A percentile compares a stretch with the other conserved stretches of the same genome.
phyloP scores from a whole-genome alignment of 2,888 invertebrate species.

The Strigamia transsilvanica region DNA sequence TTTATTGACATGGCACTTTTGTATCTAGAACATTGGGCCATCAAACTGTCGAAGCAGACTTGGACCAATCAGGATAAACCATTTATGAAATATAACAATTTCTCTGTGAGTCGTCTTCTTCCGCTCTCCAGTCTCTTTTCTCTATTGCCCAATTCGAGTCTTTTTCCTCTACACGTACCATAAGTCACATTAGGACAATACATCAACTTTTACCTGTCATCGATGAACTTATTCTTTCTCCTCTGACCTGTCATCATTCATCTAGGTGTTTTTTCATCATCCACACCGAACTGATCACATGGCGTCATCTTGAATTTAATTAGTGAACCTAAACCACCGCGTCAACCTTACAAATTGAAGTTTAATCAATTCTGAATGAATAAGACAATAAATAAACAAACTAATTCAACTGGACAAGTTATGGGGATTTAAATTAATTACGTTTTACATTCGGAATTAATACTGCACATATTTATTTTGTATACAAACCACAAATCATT shows the following conservation, averaged over 20 bases:
- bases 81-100: neutral
- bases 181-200: slow-evolving; percentile 32
- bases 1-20: neutral
- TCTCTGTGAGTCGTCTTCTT: neutral
- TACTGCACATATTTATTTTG: neutral
- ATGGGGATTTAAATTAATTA: slow-evolving; percentile 4
- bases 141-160: neutral
- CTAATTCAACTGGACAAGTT: neutral
- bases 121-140: neutral
- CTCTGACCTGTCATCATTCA: slow-evolving; percentile 4
- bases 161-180: neutral
- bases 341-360: slow-evolving; percentile 6
- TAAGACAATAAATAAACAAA: neutral
- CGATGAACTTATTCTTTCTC: neutral
- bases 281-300: neutral
- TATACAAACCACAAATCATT: neutral
- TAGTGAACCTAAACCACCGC: neutral
- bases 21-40: neutral
- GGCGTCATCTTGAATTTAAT: neutral
- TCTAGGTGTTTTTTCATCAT: slow-evolving; percentile 2
- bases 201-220: slow-evolving; percentile 39
- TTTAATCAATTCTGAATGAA: slow-evolving; percentile 32
- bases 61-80: slow-evolving; percentile 8
- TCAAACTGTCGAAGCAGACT: neutral
- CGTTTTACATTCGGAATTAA: neutral